These are phyloP conservation scores for Oryzias celebensis DNA, from an alignment of 2,113 vertebrate species.

Conservation along the genomic window DNA sequence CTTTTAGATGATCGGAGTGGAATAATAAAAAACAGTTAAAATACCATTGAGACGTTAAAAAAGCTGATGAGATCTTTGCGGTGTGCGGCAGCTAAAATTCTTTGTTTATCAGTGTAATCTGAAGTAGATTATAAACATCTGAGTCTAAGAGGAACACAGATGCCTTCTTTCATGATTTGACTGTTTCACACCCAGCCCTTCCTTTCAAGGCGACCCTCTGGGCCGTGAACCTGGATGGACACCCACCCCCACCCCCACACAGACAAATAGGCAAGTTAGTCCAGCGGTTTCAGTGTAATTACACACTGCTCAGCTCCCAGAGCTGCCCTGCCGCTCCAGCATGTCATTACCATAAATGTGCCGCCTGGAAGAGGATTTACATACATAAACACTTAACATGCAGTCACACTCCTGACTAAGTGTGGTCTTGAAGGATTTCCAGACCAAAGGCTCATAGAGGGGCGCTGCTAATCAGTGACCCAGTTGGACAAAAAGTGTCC, in stretches of 20 bases:
- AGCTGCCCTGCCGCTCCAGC: conserved; percentile 56
- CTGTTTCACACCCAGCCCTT: too few species aligned
- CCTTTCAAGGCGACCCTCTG: too few species aligned
- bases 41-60: too few species aligned
- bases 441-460: conserved; percentile 34
- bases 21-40: too few species aligned
- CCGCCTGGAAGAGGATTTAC: conserved; percentile 67
- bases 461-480: conserved; percentile 25
- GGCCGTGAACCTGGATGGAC: too few species aligned
- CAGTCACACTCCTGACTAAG: conserved; percentile 64
- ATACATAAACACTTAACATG: conserved; percentile 68
- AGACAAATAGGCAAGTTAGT: conserved; percentile 61
- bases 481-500: conserved; percentile 26
- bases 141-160: too few species aligned
- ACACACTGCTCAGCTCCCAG: conserved; percentile 67
- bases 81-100: too few species aligned
- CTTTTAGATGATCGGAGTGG: too few species aligned
- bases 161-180: too few species aligned
- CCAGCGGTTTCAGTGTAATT: conserved; percentile 72
- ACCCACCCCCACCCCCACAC: background rate
- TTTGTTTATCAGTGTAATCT: too few species aligned
- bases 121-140: too few species aligned
- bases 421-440: conserved; percentile 56
- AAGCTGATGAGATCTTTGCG: too few species aligned
- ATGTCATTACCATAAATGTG: conserved; percentile 70